These are phyloP conservation scores for Chaetogeoica ovagalla DNA, from an alignment of 2,888 invertebrate species.

Conservation along the genomic window DNA sequence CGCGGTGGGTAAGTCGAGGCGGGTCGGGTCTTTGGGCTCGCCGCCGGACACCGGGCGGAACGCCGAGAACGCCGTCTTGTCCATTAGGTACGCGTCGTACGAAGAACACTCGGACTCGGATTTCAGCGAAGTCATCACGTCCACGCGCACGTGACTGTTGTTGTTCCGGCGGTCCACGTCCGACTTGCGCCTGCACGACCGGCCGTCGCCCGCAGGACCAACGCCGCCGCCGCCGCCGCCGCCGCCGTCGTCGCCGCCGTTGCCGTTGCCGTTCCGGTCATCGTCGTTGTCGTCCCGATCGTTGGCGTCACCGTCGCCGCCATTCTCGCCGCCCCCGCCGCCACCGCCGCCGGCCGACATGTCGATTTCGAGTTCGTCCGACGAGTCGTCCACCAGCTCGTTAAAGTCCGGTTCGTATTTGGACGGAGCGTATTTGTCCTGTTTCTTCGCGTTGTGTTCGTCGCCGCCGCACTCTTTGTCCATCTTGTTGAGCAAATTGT, in stretches of 20 bases:
- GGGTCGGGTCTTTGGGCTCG: conserved; percentile 56
- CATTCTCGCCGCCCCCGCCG: conserved; percentile 61
- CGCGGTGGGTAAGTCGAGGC: conserved; percentile 57
- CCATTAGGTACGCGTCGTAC: conserved; percentile 44
- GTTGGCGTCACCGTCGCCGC: conserved; percentile 53
- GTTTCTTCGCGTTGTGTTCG: conserved; percentile 30
- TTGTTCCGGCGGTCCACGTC: conserved; percentile 56
- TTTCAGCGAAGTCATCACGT: conserved; percentile 44
- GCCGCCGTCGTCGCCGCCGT: conserved; percentile 62
- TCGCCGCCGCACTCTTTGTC: conserved; percentile 31
- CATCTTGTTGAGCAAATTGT: conserved; percentile 38
- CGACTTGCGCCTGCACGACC: conserved; percentile 40
- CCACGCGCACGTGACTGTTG: conserved; percentile 52
- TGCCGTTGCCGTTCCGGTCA: conserved; percentile 58
- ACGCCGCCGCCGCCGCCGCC: conserved; percentile 57
- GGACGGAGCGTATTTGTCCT: conserved; percentile 60
- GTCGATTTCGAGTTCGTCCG: conserved; percentile 77
- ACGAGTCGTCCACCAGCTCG: conserved; percentile 73
- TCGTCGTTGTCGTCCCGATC: conserved; percentile 58
- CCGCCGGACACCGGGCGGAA: conserved; percentile 71
- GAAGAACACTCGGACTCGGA: conserved; percentile 27
- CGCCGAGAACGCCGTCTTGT: conserved; percentile 69
- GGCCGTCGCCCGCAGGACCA: conserved; percentile 58
- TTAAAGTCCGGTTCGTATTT: conserved; percentile 77
- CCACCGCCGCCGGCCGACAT: conserved; percentile 70